A percentile compares a stretch with the other conserved stretches of the same genome.
Evolutionary conservation across 2,888 invertebrate genomes (phyloP).

Genomic region (Drosophila affinis): DNA sequence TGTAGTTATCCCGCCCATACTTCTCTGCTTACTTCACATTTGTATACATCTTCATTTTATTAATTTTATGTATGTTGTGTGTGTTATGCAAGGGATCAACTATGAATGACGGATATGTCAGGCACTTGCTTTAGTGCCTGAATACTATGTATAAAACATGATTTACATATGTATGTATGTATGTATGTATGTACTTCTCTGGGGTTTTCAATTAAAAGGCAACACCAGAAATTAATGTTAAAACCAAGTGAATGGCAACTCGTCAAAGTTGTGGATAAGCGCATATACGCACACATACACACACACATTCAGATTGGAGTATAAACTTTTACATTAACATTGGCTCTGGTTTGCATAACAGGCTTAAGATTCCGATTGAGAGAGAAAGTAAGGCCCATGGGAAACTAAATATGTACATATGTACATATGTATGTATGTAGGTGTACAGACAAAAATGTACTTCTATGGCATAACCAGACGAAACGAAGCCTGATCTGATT

Average conservation of each 20-base stretch:
- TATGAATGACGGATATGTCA: constrained; percentile 13
- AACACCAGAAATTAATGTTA: constrained; percentile 34
- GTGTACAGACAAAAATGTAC: neutral
- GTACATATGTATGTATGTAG: neutral
- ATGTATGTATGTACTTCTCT: neutral
- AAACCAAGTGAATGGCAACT: constrained; percentile 67
- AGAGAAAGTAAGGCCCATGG: constrained; percentile 41
- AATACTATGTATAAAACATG: constrained; percentile 8
- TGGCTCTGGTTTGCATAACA: constrained; percentile 58
- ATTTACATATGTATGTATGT: constrained; percentile 14
- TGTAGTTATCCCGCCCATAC: no score
- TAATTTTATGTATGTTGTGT: neutral
- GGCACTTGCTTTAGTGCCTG: constrained; percentile 13
- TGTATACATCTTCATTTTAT: no score
- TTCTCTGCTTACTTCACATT: neutral
- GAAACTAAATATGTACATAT: neutral
- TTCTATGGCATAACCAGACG: neutral
- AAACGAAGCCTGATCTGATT: neutral
- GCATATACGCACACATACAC: constrained; percentile 8
- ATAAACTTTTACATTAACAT: constrained; percentile 10
- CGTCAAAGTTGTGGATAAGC: constrained; percentile 53
- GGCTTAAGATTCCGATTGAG: constrained; percentile 55
- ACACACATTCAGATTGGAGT: constrained; percentile 8
- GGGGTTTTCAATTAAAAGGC: constrained; percentile 50
- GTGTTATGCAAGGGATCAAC: constrained; percentile 20